Conservation (phyloP, 2,797 vertebrate species). For the Spinus pinus region DNA sequence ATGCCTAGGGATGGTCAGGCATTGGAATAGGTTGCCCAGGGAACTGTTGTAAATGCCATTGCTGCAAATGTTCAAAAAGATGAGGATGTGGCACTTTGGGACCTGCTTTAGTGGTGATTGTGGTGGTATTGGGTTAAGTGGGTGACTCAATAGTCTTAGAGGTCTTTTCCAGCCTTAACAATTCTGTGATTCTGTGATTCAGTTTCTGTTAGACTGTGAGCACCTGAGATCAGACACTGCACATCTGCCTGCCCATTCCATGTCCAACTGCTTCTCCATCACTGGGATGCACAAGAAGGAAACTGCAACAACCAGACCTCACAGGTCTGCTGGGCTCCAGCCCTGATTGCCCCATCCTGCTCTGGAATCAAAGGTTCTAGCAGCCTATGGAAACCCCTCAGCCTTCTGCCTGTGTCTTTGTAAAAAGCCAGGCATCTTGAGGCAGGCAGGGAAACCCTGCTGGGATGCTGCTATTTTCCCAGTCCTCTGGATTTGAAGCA, state of each 20-base stretch:
- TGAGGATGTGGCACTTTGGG: neutral
- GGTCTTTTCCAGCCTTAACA: neutral
- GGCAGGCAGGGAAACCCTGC: neutral
- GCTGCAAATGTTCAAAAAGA: neutral
- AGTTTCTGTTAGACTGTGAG: neutral
- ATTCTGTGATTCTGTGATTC: accelerated
- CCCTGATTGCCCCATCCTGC: neutral
- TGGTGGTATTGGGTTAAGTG: neutral
- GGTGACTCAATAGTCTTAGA: accelerated
- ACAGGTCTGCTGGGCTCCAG: neutral
- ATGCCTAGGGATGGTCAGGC: neutral
- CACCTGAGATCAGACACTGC: neutral
- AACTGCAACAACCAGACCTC: neutral
- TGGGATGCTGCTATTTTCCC: neutral
- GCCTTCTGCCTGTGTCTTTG: neutral
- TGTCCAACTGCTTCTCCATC: neutral
- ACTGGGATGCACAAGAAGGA: neutral
- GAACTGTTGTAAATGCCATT: neutral
- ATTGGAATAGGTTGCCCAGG: neutral
- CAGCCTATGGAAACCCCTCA: neutral
- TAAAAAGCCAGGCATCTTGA: neutral
- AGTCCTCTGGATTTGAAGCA: neutral
- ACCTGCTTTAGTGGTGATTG: neutral
- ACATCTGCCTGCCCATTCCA: neutral
- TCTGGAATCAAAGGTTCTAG: neutral